Evolutionary conservation across 2,797 vertebrate genomes (phyloP).

Genomic region (Pogonophryne albipinna): DNA sequence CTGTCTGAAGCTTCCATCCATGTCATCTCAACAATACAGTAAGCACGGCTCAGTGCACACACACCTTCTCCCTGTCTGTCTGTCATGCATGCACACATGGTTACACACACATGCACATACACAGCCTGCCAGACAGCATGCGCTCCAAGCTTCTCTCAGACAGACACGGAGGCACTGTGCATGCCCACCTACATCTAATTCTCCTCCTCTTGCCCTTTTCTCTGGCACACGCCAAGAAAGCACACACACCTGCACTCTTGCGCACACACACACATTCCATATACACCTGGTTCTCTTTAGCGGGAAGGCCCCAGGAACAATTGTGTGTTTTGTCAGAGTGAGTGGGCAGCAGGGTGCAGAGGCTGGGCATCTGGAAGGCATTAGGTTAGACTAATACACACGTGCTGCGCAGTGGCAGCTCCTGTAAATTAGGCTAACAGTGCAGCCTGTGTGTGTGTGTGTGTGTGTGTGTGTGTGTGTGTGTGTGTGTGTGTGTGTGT

Average conservation of each 20-base stretch:
- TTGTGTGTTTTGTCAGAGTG: constrained; percentile 54
- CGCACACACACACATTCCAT: not conserved
- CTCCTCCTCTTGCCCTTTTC: not conserved
- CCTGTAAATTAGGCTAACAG: constrained; percentile 63
- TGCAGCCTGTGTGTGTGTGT: constrained; percentile 27
- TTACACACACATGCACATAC: not conserved
- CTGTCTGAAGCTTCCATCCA: not conserved
- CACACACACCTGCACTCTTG: too few relatives aligned
- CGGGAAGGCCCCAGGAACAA: constrained; percentile 59
- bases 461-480: not conserved
- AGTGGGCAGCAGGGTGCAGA: constrained; percentile 40
- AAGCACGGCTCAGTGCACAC: constrained; percentile 4
- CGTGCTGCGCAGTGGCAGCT: constrained; percentile 68
- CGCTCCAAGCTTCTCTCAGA: not conserved
- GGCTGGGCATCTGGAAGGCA: constrained; percentile 73
- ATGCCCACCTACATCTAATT: constrained; percentile 6
- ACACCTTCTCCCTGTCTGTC: not conserved
- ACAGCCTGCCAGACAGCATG: not conserved
- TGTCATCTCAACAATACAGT: constrained; percentile 18
- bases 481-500: not conserved
- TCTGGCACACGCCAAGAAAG: not conserved
- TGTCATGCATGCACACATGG: constrained; percentile 1
- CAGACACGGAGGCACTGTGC: not conserved
- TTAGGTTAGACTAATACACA: constrained; percentile 67
- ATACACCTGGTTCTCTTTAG: constrained; percentile 71